Percentiles rank a stretch among this genome's conserved stretches.
phyloP scores from a whole-genome alignment of 1,140 invertebrate genomes.

The Heliothis subflexa region DNA sequence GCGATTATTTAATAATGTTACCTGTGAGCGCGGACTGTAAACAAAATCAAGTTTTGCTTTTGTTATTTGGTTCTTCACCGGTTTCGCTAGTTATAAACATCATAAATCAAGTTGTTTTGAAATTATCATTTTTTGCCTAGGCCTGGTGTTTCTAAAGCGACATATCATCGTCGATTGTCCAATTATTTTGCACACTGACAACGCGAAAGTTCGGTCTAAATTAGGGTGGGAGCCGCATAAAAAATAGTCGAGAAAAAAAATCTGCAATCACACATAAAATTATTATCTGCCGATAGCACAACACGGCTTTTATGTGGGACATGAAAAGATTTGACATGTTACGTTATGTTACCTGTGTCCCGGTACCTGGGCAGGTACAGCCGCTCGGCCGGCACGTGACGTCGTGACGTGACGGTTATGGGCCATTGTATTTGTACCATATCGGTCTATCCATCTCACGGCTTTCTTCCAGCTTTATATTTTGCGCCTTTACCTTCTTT shows the following conservation, averaged over 20 bases:
- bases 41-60: conserved; percentile 5
- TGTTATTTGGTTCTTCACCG: not conserved
- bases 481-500: conserved; percentile 24
- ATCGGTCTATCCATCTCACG: conserved; percentile 49
- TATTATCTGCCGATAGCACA: conserved; percentile 30
- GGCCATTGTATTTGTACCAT: conserved; percentile 60
- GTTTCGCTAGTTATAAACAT: not conserved
- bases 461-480: conserved; percentile 37
- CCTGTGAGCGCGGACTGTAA: conserved; percentile 18
- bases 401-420: conserved; percentile 70
- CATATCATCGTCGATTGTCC: not conserved
- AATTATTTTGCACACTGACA: conserved; percentile 17
- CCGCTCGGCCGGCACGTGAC: conserved; percentile 65
- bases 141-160: no score
- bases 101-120: no score
- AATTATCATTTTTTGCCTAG: no score
- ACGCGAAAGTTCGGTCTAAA: not conserved
- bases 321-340: conserved; percentile 40
- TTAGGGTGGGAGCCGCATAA: conserved; percentile 6
- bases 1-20: conserved; percentile 26
- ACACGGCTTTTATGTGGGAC: not conserved
- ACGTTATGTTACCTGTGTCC: conserved; percentile 7
- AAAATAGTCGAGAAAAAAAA: conserved; percentile 8
- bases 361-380: not conserved
- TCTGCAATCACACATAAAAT: conserved; percentile 11